Base-by-base conservation (phyloP, 2,888 invertebrate genomes). In the Ornithoptera alexandrae region DNA sequence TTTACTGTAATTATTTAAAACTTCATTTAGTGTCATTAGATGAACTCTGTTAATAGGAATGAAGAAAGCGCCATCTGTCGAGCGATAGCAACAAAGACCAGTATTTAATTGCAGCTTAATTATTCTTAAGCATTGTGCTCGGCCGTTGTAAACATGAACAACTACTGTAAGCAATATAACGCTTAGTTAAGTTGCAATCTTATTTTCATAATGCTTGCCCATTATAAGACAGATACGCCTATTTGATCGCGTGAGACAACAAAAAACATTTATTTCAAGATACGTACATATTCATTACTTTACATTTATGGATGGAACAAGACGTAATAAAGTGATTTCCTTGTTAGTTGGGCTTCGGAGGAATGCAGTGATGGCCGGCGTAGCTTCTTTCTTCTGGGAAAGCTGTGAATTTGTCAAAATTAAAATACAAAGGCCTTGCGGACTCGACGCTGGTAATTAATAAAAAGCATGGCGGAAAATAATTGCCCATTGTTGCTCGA, bases 391-490 rank as follows among this genome's bases (percentile, higher is more conserved):
- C 79, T 86, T 84, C 84, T 83, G 81, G 78, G 88, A 88, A 87
- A 85, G 78, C 76, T 84, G 83, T 77, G 85, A 86, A 86, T 87
- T 88, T 85, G 84, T 87, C 81, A 85, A 88, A 86, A 89, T 89
- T 88, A 88, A 85, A 89, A 90, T 88, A 89, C 88, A 89, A 89
- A 89, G 86, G 79, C 84, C 78, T 80, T 78, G 78, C 82, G 77
- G 78, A 75, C 78, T 77, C 77, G 80, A 79, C 77, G 77, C 78
- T 76, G 79, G 82, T 85, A 87, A 89, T 87, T 88, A 88, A 87
- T 88, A 88, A 87, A 87, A 86, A 87, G 81, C 81, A 83, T 85
- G 81, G 80, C 79, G 79, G 79, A 77, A 83, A 86, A 86, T 89
- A 89, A 89, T 87, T 87, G 85, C 80, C 87, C 81, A 88, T 90